Evolutionary conservation across 2,113 vertebrate species (phyloP), one percentile per base, ranked within the genome.

Genomic region (Hippocampus guttulatus): DNA sequence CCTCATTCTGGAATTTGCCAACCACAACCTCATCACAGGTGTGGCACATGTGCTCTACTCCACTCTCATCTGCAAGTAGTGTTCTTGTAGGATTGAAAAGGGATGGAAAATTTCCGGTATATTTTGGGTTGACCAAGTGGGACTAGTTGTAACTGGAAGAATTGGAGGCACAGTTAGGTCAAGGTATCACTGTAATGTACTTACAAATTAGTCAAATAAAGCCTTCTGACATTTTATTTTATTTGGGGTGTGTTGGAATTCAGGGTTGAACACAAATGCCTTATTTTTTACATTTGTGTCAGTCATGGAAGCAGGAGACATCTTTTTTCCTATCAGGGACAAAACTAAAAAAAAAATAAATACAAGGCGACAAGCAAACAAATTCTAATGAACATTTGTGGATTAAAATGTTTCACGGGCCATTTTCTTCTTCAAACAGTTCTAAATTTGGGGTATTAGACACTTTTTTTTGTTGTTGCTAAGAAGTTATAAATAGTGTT

Each of bases 1-100:
- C 3, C 91, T 94, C 2, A 94, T 94, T 51, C 87, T 94, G 0
- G 93, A 94, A 75, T 94, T 94, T 78, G 93, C 91, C 21, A 94
- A 94, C 79, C 93, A 92, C 69, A 94, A 94, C 80, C 92, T 94
- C 43, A 93, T 94, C 68, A 94, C 93, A 4, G 93, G 93, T 2
- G 93, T 93, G 60, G 93, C 93, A 18, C 93, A 94, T 67, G 93
- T 94, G 33, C 81, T 94, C 12, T 94, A 94, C 67, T 94, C 93
- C 23, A 93, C 92, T 74, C 87, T 94, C 3, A 93, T 93, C 75
- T 91, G 89, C 77, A 93, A 91, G 78, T 93, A 88, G 80, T 15
- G 0, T 1, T 10, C 14, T 64, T 14, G 10, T 33, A 3, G 61
- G 61, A 27, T 38, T 33, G 30, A 41, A 18, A 40, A 38, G 30